Evolutionary conservation across 2,797 vertebrate genomes (phyloP).

Genomic region (Smutsia temminckii): DNA sequence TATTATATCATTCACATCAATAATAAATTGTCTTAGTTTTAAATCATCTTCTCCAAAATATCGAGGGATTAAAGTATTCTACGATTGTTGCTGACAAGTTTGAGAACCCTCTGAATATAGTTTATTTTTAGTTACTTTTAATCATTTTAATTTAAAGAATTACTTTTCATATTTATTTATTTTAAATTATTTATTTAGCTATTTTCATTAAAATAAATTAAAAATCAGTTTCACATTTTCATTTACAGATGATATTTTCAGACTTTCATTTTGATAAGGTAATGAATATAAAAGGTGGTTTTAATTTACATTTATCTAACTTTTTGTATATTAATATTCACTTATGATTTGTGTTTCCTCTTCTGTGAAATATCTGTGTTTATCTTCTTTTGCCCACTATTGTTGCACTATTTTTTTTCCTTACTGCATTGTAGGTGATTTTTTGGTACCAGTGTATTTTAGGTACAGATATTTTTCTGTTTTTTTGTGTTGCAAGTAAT

Average conservation of each 20-base stretch:
- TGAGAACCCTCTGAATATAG: neutral
- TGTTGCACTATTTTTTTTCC: neutral
- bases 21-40: neutral
- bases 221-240: neutral
- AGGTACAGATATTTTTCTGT: neutral
- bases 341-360: neutral
- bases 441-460: neutral
- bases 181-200: neutral
- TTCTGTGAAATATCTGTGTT: neutral
- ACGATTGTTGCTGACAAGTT: neutral
- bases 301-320: neutral
- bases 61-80: neutral
- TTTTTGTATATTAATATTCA: neutral
- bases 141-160: neutral
- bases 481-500: neutral
- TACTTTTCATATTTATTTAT: neutral
- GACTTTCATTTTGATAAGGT: neutral
- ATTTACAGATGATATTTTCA: neutral
- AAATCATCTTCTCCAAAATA: neutral
- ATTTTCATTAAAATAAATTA: neutral
- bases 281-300: neutral
- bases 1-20: neutral
- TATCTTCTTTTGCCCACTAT: neutral
- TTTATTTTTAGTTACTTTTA: neutral
- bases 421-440: neutral